Base-by-base conservation (phyloP, 2,888 invertebrate species). In the Hemicrepidius hirtus region DNA sequence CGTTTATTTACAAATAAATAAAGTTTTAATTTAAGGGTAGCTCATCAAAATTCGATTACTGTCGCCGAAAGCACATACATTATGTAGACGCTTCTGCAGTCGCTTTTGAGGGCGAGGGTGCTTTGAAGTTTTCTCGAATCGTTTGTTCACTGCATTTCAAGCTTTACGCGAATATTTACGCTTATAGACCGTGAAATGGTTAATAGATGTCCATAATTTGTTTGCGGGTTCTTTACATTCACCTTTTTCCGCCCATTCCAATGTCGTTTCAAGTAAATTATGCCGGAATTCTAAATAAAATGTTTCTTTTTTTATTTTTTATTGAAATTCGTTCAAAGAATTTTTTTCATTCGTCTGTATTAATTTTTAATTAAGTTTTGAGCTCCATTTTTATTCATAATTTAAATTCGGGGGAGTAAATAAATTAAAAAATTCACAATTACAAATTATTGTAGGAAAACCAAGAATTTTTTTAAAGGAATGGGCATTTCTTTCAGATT, bases 131-230 rank as follows among this genome's bases (percentile, higher is more conserved):
- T 21, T 7, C 49, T 21, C 49, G 21, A 21, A 49, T 21, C 49
- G 21, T 49, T 49, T 49, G 21, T 49, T 49, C 49, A 10, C 18
- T 49, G 49, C 49, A 49, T 7, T 49, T 49, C 49, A 21, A 49
- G 49, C 49, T 49, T 49, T 49, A 21, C 20, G 10, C 20, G 49
- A 21, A 49, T 49, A 18, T 49, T 49, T 21, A 49, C 21, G 49
- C 49, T 49, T 49, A 49, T 20, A 49, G 20, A 21, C 49, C 49
- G 49, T 49, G 49, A 49, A 49, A 49, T 49, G 49, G 18, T 49
- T 21, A 49, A 49, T 49, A 49, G 49, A 49, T 21, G 49, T 49
- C 20, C 49, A 49, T 49, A 49, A 49, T 49, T 49, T 49, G 49
- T 21, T 49, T 21, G 49, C 49, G 49, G 20, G 49, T 49, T 49